Evolutionary conservation across 2,797 vertebrate species (phyloP), one percentile per base, ranked within the genome.

Genomic region (Cyprinodon diabolis): DNA sequence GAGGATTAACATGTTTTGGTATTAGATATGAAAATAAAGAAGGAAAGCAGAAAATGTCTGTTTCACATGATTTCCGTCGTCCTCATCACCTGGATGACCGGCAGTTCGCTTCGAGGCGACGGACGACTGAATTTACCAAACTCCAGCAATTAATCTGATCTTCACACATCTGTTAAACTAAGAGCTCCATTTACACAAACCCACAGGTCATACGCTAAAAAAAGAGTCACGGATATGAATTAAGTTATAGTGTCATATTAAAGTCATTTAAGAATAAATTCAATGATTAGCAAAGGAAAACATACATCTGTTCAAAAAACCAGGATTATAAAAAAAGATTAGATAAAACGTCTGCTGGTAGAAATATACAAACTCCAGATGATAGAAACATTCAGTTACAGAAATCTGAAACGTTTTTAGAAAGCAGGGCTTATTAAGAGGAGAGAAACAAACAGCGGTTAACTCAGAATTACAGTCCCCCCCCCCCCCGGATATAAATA

Each of bases 401-500:
- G 94, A 95, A 93, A 96, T 95, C 96, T 95, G 96, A 95, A 91
- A 85, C 80, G 86, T 89, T 82, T 92, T 79, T 65, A 71, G 81
- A 88, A 89, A 84, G 70, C 68, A 43, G 86, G 77, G 80, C 65
- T 77, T 84, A 90, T 90, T 89, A 89, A 87, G 56, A 71, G 76
- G 72, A 82, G 23, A 77, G 49, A 86, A 78, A 77, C 66, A 78
- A 71, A 75, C 74, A 83, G 60, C 79, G 86, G 90, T 89, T 91
- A 76, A 78, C 80, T 88, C 90, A 92, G 88, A 90, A 69, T 92
- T 94, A 96, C 95, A 95, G 94, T 86, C 92, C 95, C 93, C 93
- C 95, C 91, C 95, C 91, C 92, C 83, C 92, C 90, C 91, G 94
- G 81, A 95, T 94, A 96, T 96, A 97, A 97, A 98, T 97, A 98